These are phyloP conservation scores for Chelonus formosanus DNA, from an alignment of 2,888 invertebrate genomes.

Conservation along the genomic window DNA sequence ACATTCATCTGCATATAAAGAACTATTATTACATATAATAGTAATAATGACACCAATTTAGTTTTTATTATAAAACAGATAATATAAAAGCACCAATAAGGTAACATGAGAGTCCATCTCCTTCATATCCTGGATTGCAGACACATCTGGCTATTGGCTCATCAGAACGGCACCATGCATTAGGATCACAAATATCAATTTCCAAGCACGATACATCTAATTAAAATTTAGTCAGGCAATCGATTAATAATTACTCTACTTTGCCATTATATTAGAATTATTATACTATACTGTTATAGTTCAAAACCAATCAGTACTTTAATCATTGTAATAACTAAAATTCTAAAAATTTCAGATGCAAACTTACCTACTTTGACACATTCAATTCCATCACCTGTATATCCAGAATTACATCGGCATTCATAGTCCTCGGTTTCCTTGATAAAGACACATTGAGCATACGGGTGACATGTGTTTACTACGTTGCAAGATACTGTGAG, in stretches of 20 bases:
- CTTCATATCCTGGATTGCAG: slow-evolving; percentile 82
- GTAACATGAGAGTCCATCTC: slow-evolving; percentile 82
- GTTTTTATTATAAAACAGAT: no score
- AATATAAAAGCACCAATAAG: slow-evolving; percentile 67
- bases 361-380: slow-evolving; percentile 71
- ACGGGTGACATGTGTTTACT: slow-evolving; percentile 80
- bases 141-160: slow-evolving; percentile 75
- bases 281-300: no score
- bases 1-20: slow-evolving; percentile 68
- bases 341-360: slow-evolving; percentile 1
- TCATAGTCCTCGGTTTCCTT: slow-evolving; percentile 68
- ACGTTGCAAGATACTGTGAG: slow-evolving; percentile 76
- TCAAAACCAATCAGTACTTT: no score
- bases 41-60: slow-evolving; percentile 21
- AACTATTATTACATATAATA: slow-evolving; percentile 13
- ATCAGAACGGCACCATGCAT: slow-evolving; percentile 80
- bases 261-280: no score
- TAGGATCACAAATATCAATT: slow-evolving; percentile 74
- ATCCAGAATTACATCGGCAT: slow-evolving; percentile 86
- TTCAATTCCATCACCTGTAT: slow-evolving; percentile 82
- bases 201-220: slow-evolving; percentile 69
- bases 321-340: no score
- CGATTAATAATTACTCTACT: background rate
- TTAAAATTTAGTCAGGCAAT: slow-evolving; percentile 30
- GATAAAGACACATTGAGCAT: slow-evolving; percentile 79